phyloP scores from a whole-genome alignment of 1,140 invertebrate genomes.

The Mycetomoellerius zeteki region DNA sequence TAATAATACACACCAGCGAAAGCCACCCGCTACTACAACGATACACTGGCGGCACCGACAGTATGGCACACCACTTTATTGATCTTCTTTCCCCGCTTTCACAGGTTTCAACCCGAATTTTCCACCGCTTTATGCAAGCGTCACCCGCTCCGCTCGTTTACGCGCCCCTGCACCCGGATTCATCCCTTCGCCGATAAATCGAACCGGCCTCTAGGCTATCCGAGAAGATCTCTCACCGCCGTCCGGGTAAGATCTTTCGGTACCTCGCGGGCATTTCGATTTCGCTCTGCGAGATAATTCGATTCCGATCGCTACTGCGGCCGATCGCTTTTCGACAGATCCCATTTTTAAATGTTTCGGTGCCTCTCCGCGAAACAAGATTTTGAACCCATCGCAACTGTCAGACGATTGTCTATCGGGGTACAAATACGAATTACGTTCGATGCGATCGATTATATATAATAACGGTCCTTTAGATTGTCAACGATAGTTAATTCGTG shows the following conservation, averaged over 20 bases:
- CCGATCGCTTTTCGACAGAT: slow-evolving; percentile 7
- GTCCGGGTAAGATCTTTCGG: slow-evolving; percentile 23
- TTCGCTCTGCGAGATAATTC: slow-evolving; percentile 47
- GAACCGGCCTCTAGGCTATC: slow-evolving; percentile 65
- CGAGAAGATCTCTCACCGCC: slow-evolving; percentile 48
- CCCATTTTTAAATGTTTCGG: slow-evolving; percentile 20
- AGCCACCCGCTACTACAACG: slow-evolving; percentile 79
- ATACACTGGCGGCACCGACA: slow-evolving; percentile 77
- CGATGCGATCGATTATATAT: background rate
- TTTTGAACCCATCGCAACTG: background rate
- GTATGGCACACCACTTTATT: slow-evolving; percentile 84
- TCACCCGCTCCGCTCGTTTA: slow-evolving; percentile 79
- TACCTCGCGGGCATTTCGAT: slow-evolving; percentile 50
- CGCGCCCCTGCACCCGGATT: slow-evolving; percentile 65
- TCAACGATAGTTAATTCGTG: background rate
- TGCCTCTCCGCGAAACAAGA: slow-evolving; percentile 1
- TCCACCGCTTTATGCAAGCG: slow-evolving; percentile 84
- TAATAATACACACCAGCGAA: slow-evolving; percentile 84
- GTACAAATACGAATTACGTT: background rate
- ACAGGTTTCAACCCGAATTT: slow-evolving; percentile 84
- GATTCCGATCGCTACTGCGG: slow-evolving; percentile 10
- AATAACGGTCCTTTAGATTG: background rate
- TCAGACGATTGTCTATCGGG: background rate
- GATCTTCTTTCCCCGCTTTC: slow-evolving; percentile 85
- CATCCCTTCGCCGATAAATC: slow-evolving; percentile 79